A percentile compares a stretch with the other conserved stretches of the same genome.
phyloP scores from a whole-genome alignment of 2,113 vertebrate species.

The Anolis carolinensis region DNA sequence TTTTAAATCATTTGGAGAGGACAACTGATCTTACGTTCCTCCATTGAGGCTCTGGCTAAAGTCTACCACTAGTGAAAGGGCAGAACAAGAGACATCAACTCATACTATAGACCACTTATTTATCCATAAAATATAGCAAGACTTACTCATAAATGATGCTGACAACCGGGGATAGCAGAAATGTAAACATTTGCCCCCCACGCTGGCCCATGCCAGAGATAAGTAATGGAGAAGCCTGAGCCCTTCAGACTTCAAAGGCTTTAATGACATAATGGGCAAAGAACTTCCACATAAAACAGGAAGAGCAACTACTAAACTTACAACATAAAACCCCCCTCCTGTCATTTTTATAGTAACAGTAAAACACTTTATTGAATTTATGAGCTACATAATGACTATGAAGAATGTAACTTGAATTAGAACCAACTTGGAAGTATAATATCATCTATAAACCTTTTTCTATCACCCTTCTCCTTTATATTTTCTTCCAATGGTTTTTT shows the following conservation, averaged over 20 bases:
- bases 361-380: conserved; percentile 90
- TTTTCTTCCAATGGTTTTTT: conserved; percentile 59
- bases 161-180: neutral
- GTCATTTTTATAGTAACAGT: conserved; percentile 87
- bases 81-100: neutral
- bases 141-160: neutral
- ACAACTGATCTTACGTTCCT: neutral
- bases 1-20: neutral
- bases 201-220: conserved; percentile 3
- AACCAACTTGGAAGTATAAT: conserved; percentile 81
- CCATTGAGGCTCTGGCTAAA: neutral
- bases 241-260: conserved; percentile 80
- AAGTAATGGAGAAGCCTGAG: conserved; percentile 64
- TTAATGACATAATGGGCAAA: conserved; percentile 82
- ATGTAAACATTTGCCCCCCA: conserved; percentile 19
- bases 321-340: conserved; percentile 87
- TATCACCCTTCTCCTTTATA: conserved; percentile 72
- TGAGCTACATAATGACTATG: conserved; percentile 85
- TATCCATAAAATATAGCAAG: neutral
- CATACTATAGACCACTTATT: neutral
- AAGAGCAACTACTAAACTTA: conserved; percentile 84
- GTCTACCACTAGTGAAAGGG: neutral
- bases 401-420: conserved; percentile 85
- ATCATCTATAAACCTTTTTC: conserved; percentile 82
- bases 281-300: conserved; percentile 81